These are phyloP conservation scores for Diabrotica virgifera DNA, from an alignment of 1,140 invertebrate species.

Conservation along the genomic window DNA sequence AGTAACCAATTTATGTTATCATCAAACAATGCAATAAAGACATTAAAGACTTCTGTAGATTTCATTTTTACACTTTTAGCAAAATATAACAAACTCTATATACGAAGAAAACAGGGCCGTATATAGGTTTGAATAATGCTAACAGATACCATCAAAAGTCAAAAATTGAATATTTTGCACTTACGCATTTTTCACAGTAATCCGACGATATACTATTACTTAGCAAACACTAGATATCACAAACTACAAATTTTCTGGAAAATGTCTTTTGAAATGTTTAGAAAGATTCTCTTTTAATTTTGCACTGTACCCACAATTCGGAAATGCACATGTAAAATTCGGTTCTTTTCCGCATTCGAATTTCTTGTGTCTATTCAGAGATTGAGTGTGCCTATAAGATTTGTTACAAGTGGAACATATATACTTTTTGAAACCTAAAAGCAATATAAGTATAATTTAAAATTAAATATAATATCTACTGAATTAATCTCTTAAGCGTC, in stretches of 20 bases:
- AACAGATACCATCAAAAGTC: too few species aligned
- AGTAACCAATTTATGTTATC: too few species aligned
- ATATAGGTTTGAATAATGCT: constrained; percentile 6
- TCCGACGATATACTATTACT: too few species aligned
- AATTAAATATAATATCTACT: neutral
- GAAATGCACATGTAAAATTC: constrained; percentile 7
- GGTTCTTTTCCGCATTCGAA: constrained; percentile 20
- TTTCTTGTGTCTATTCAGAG: constrained; percentile 15
- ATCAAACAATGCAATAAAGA: too few species aligned
- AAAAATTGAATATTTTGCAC: too few species aligned
- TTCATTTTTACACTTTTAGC: too few species aligned
- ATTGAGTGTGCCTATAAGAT: constrained; percentile 9
- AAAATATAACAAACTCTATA: too few species aligned
- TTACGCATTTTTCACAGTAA: too few species aligned
- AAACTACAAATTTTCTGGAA: neutral
- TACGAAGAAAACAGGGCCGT: too few species aligned
- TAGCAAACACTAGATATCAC: too few species aligned
- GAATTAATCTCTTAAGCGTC: too few species aligned
- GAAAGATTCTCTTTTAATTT: constrained; percentile 8
- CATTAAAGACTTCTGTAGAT: too few species aligned
- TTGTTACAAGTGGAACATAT: constrained; percentile 16
- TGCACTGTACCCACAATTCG: constrained; percentile 11
- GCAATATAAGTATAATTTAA: neutral
- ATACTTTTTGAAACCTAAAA: constrained; percentile 7
- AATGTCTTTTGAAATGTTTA: constrained; percentile 6